A percentile compares a stretch with the other conserved stretches of the same genome.
These are phyloP conservation scores for Drosophila nikananu DNA, from an alignment of 1,140 invertebrate genomes.

Conservation along the genomic window DNA sequence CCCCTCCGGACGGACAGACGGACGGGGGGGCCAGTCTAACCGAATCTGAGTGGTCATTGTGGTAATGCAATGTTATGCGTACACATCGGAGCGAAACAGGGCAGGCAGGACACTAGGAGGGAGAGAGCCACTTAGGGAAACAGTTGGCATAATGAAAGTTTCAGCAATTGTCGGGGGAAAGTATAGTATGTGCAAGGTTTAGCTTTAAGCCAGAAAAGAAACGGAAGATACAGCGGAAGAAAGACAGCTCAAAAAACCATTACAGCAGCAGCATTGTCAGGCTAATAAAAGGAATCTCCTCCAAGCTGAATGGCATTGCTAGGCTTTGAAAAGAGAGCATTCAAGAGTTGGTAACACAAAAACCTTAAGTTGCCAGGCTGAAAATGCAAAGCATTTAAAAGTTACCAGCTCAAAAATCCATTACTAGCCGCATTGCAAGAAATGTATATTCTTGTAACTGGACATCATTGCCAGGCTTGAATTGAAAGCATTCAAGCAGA, in stretches of 20 bases:
- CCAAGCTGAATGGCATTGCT: neutral
- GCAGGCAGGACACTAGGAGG: neutral
- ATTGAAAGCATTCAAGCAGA: neutral
- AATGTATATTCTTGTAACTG: neutral
- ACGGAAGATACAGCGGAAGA: neutral
- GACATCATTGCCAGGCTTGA: neutral
- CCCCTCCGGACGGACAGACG: neutral
- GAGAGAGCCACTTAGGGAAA: conserved; percentile 25
- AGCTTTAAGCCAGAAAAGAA: conserved; percentile 2
- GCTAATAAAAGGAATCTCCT: neutral
- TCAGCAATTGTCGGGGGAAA: conserved; percentile 12
- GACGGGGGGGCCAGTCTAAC: neutral
- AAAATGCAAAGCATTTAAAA: too few relatives aligned
- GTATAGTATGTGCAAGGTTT: conserved; percentile 6
- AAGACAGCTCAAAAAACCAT: neutral
- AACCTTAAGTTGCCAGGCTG: neutral
- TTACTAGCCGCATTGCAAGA: too few relatives aligned
- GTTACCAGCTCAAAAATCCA: too few relatives aligned
- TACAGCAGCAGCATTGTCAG: neutral
- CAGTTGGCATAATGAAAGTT: conserved; percentile 35
- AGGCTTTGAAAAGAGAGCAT: neutral
- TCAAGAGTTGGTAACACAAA: neutral
- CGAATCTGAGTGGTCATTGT: conserved; percentile 48
- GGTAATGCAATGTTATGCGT: conserved; percentile 51
- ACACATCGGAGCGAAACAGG: conserved; percentile 34